Conservation (phyloP, 2,888 invertebrate genomes). For the Emmelina monodactyla region DNA sequence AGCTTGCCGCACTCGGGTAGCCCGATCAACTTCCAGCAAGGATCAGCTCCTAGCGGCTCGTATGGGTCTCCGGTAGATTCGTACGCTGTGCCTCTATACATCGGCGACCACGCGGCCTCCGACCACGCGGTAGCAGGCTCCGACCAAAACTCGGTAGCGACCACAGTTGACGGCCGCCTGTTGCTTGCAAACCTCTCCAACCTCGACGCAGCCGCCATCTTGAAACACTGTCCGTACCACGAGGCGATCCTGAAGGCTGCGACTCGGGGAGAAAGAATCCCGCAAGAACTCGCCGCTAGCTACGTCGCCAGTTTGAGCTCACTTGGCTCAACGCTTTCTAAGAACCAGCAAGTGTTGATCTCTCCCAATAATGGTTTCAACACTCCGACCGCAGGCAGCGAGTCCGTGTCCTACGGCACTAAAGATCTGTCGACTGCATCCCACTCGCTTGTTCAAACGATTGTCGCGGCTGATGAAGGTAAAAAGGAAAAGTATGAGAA, state of each 20-base stretch:
- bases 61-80: conserved; percentile 59
- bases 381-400: conserved; percentile 27
- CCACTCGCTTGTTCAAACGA: conserved; percentile 36
- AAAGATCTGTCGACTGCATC: conserved; percentile 39
- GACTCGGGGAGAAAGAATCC: conserved; percentile 42
- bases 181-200: conserved; percentile 38
- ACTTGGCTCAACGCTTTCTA: conserved; percentile 55
- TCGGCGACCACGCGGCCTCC: conserved; percentile 49
- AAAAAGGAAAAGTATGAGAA: conserved; percentile 28
- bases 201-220: conserved; percentile 50
- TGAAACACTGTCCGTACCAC: conserved; percentile 60
- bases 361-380: conserved; percentile 32
- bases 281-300: conserved; percentile 54
- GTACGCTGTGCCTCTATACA: conserved; percentile 58
- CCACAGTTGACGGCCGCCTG: conserved; percentile 45
- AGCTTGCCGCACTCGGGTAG: conserved; percentile 56
- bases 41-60: conserved; percentile 29
- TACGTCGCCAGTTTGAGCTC: conserved; percentile 62
- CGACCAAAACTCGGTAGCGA: conserved; percentile 35
- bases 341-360: conserved; percentile 35
- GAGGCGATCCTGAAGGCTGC: conserved; percentile 59
- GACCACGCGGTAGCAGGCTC: conserved; percentile 60
- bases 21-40: conserved; percentile 53
- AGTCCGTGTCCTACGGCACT: conserved; percentile 30
- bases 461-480: conserved; percentile 29